A percentile compares a stretch with the other conserved stretches of the same genome.
Evolutionary conservation across 2,888 invertebrate genomes (phyloP).

Genomic region (Nomada fucata): DNA sequence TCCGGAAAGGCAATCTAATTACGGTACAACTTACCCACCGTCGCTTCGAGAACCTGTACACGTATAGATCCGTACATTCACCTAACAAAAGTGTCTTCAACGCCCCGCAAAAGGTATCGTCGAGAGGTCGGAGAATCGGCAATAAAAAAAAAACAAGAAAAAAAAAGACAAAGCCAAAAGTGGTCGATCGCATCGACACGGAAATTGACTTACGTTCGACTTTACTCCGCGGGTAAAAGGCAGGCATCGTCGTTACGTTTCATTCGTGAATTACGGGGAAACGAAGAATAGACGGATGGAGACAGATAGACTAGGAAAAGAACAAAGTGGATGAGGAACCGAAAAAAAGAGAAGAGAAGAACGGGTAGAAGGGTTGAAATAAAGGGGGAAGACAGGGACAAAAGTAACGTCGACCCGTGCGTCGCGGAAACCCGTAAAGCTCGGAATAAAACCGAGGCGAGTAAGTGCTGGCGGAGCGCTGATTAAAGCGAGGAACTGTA

Average conservation of each 20-base stretch:
- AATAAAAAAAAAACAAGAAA: too few relatives aligned
- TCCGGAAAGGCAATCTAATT: slow-evolving; percentile 4
- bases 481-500: slow-evolving; percentile 57
- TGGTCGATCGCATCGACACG: slow-evolving; percentile 1
- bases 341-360: background rate
- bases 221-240: background rate
- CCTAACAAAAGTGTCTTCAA: background rate
- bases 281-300: background rate
- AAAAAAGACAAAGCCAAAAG: background rate
- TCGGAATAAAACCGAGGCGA: slow-evolving; percentile 46
- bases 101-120: background rate
- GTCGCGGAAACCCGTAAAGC: slow-evolving; percentile 21
- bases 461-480: slow-evolving; percentile 43
- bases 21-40: background rate
- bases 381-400: slow-evolving; percentile 6
- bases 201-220: slow-evolving; percentile 36
- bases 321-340: background rate
- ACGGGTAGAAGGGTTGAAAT: background rate
- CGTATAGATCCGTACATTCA: too few relatives aligned
- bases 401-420: slow-evolving; percentile 40
- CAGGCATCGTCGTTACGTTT: slow-evolving; percentile 23
- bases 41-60: too few relatives aligned
- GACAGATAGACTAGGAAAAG: background rate
- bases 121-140: background rate
- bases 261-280: slow-evolving; percentile 29